phyloP scores from a whole-genome alignment of 2,113 vertebrate genomes.

The Percopsis transmontana region DNA sequence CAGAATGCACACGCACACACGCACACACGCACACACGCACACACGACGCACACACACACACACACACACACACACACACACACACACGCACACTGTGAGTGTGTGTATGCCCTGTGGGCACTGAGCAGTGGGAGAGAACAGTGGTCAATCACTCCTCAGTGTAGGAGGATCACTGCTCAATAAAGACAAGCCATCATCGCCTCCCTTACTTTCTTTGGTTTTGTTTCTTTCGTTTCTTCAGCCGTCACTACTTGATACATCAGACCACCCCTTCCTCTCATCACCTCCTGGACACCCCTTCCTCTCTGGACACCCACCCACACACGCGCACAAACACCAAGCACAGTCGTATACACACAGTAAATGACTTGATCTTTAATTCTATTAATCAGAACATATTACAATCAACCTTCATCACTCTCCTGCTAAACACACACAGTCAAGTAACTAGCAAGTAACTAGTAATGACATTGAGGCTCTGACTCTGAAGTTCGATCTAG shows the following conservation, averaged over 20 bases:
- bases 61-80: background rate
- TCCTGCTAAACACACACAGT: too few relatives aligned
- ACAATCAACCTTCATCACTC: too few relatives aligned
- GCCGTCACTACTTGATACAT: slow-evolving; percentile 14
- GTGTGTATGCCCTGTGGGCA: slow-evolving; percentile 7
- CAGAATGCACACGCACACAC: slow-evolving; percentile 1
- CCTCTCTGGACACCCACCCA: background rate
- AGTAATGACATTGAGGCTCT: too few relatives aligned
- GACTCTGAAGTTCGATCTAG: too few relatives aligned
- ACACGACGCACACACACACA: background rate
- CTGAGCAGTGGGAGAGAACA: slow-evolving; percentile 3
- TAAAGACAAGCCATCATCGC: slow-evolving; percentile 41
- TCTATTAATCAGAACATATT: too few relatives aligned
- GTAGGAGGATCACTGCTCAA: slow-evolving; percentile 51
- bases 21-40: background rate
- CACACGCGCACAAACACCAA: background rate
- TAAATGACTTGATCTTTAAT: too few relatives aligned
- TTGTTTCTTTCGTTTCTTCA: slow-evolving; percentile 32
- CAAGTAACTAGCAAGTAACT: too few relatives aligned
- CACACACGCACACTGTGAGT: slow-evolving; percentile 1
- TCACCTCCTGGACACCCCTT: background rate
- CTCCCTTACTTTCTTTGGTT: too few relatives aligned
- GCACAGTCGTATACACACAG: background rate
- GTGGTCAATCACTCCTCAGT: background rate
- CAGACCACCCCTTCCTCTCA: background rate